Conservation (phyloP, 2,797 vertebrate species). For the Crocidura indochinensis region DNA sequence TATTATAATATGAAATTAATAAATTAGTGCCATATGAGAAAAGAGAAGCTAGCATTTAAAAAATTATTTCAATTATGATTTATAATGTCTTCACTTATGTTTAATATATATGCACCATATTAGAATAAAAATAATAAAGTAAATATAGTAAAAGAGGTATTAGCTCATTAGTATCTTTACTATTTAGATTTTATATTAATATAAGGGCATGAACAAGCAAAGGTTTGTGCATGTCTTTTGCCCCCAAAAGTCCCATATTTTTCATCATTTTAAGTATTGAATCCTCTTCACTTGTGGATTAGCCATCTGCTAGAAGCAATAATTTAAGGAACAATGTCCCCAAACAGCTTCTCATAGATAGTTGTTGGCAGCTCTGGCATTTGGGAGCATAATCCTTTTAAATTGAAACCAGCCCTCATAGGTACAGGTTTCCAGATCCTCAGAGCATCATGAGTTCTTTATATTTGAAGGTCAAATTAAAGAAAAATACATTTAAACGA, state of each 20-base stretch:
- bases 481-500: constrained; percentile 56
- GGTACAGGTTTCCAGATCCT: constrained; percentile 71
- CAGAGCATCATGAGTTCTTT: constrained; percentile 53
- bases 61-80: constrained; percentile 24
- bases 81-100: constrained; percentile 62
- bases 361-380: constrained; percentile 81
- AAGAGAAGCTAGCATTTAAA: constrained; percentile 73
- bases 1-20: constrained; percentile 79
- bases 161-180: constrained; percentile 64
- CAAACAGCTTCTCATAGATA: constrained; percentile 76
- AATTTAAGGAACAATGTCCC: constrained; percentile 83
- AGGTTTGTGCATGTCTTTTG: constrained; percentile 62
- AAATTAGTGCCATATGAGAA: constrained; percentile 76
- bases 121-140: not conserved
- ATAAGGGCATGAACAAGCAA: constrained; percentile 43
- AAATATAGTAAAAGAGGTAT: constrained; percentile 69
- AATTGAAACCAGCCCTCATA: constrained; percentile 79
- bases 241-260: constrained; percentile 71
- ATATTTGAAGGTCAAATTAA: constrained; percentile 78
- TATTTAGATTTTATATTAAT: constrained; percentile 69
- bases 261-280: constrained; percentile 73
- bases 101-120: constrained; percentile 41
- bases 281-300: constrained; percentile 77
- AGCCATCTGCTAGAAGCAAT: constrained; percentile 82
- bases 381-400: constrained; percentile 82